phyloP scores from a whole-genome alignment of 1,140 invertebrate species.

The Gryllus bimaculatus region DNA sequence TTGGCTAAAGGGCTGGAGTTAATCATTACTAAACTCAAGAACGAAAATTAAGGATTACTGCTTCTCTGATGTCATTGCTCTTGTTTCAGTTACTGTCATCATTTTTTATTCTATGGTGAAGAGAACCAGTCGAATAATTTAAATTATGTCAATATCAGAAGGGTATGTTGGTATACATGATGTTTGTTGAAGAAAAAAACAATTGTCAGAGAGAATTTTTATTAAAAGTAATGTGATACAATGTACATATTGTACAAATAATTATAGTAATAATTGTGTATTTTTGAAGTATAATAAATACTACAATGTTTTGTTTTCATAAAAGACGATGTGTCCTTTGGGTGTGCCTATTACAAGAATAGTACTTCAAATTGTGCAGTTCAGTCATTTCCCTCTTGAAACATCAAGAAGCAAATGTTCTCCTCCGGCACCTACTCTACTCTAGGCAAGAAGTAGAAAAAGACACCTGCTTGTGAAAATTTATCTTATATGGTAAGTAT shows the following conservation, averaged over 20 bases:
- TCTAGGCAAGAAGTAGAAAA: conserved; percentile 2
- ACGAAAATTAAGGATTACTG: no score
- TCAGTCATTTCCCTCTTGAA: not conserved
- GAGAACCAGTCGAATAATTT: not conserved
- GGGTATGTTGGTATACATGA: not conserved
- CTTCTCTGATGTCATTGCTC: no score
- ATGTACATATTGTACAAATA: conserved; percentile 16
- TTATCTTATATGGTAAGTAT: not conserved
- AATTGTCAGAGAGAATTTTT: conserved; percentile 18
- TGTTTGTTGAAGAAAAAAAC: not conserved
- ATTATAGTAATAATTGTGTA: conserved; percentile 12
- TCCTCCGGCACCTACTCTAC: not conserved
- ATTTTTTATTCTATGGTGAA: no score
- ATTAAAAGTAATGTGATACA: conserved; percentile 21
- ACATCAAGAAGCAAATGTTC: not conserved
- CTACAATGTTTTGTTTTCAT: not conserved
- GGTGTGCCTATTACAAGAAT: not conserved
- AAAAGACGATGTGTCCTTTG: not conserved
- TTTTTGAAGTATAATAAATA: conserved; percentile 18
- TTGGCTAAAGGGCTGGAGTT: no score
- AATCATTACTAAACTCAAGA: no score
- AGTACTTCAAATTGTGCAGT: not conserved
- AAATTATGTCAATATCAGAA: not conserved
- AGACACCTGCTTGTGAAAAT: not conserved
- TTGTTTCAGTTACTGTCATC: no score